Evolutionary conservation across 2,888 invertebrate species (phyloP), one percentile per base, ranked within the genome.

Genomic region (Philereme transversata): DNA sequence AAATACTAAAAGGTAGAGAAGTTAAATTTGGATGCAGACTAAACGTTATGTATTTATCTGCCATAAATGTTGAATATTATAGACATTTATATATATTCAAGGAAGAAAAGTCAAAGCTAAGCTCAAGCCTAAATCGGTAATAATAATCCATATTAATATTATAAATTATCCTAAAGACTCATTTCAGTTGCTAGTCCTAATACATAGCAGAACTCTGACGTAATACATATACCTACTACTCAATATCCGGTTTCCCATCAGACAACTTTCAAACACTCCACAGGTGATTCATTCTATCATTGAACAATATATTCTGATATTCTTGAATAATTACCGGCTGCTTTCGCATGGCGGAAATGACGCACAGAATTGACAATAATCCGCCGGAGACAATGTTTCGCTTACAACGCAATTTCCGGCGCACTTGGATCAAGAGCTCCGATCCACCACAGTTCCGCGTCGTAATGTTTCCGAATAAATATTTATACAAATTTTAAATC

Each of bases 341-440:
- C 86, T 87, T 86, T 83, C 81, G 75, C 79, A 77, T 80, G 81
- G 72, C 82, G 89, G 88, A 89, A 87, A 88, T 87, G 85, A 84
- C 81, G 84, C 83, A 81, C 82, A 79, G 81, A 86, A 86, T 85
- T 79, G 84, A 84, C 86, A 86, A 86, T 85, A 85, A 86, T 87
- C 82, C 80, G 65, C 79, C 78, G 73, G 76, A 85, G 84, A 87
- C 87, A 88, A 82, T 86, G 87, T 85, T 79, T 78, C 77, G 73
- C 77, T 83, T 79, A 80, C 77, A 72, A 83, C 75, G 82, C 81
- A 90, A 90, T 90, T 88, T 90, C 89, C 90, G 84, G 77, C 67
- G 72, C 74, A 74, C 75, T 78, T 65, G 74, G 77, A 78, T 79
- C 73, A 75, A 77, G 74, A 70, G 74, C 73, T 74, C 68, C 75